Conservation (phyloP, 1,140 invertebrate genomes). For the Pinna nobilis region DNA sequence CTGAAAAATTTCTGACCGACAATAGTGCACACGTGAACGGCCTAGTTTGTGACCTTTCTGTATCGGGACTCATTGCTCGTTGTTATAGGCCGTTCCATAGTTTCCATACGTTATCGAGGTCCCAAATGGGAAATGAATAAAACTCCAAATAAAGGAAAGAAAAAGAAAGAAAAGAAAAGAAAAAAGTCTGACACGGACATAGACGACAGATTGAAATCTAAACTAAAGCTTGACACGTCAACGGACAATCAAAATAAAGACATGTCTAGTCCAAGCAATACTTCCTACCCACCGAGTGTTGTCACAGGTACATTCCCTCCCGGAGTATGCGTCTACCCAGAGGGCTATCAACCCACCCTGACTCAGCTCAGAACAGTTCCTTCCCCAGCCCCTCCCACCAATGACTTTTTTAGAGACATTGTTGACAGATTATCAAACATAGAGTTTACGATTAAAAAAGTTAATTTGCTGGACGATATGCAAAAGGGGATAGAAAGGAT, state of each 20-base stretch:
- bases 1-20: too few species aligned
- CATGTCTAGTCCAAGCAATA: too few species aligned
- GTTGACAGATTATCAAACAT: background rate
- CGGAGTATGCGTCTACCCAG: background rate
- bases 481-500: background rate
- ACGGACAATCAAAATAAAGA: too few species aligned
- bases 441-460: background rate
- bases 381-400: background rate
- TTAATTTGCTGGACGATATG: background rate
- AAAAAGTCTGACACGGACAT: background rate
- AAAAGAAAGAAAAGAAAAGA: background rate
- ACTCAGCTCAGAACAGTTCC: too few species aligned
- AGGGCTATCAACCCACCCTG: background rate
- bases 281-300: too few species aligned
- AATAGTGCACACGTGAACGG: too few species aligned
- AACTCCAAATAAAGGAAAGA: background rate
- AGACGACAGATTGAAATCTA: background rate
- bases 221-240: background rate
- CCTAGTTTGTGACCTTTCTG: too few species aligned
- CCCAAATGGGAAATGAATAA: background rate
- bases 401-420: background rate
- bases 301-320: too few species aligned
- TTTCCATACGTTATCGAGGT: too few species aligned
- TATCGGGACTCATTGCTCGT: too few species aligned
- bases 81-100: too few species aligned